These are phyloP conservation scores for Clangula hyemalis DNA, from an alignment of 2,797 vertebrate genomes.

Conservation along the genomic window DNA sequence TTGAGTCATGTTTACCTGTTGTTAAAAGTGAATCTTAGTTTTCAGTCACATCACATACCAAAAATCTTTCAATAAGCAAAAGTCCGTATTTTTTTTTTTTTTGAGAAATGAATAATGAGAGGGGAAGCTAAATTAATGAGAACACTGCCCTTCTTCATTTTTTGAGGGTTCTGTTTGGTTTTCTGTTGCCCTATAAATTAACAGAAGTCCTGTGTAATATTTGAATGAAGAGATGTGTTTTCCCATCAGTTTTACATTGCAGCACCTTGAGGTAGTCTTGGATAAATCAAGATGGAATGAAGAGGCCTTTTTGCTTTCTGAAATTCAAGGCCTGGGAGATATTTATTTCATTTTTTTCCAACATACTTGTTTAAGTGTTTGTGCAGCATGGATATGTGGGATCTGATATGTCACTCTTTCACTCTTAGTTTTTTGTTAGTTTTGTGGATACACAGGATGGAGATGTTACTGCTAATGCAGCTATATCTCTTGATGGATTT, in stretches of 20 bases:
- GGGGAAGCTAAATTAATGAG: background rate
- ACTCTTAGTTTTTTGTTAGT: background rate
- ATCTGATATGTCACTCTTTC: background rate
- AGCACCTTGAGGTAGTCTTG: background rate
- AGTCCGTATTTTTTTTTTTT: background rate
- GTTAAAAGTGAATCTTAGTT: background rate
- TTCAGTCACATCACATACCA: background rate
- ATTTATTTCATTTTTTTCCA: background rate
- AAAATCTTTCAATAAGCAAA: no score
- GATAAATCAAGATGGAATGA: background rate
- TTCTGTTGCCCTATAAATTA: background rate
- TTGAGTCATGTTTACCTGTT: background rate
- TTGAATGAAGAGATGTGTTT: background rate
- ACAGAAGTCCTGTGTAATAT: background rate
- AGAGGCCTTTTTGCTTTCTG: background rate
- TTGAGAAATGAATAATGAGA: background rate
- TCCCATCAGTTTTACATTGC: background rate
- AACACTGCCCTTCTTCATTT: background rate
- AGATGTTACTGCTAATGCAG: background rate
- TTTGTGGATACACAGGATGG: background rate
- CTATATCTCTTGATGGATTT: background rate
- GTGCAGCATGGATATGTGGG: background rate
- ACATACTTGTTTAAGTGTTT: background rate
- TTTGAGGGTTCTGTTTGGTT: background rate
- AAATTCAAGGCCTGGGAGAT: background rate